Evolutionary conservation across 2,113 vertebrate species (phyloP).

Genomic region (Tragelaphus buxtoni): DNA sequence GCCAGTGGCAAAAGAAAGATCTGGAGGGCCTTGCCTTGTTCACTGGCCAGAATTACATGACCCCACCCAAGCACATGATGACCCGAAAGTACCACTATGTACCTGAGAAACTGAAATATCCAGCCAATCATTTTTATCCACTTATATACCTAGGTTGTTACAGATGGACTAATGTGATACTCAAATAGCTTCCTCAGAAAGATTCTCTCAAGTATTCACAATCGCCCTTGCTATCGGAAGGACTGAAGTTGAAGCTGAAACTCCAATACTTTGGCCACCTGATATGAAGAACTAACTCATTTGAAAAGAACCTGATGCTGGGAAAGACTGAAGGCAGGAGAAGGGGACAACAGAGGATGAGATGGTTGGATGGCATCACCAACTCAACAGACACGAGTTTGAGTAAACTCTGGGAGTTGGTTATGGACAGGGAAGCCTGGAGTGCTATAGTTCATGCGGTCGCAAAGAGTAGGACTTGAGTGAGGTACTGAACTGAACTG

Average conservation of each 20-base stretch:
- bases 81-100: background rate
- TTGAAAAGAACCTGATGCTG: background rate
- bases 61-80: background rate
- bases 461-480: rapidly evolving
- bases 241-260: background rate
- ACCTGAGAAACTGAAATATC: background rate
- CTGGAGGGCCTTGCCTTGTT: background rate
- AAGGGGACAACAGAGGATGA: background rate
- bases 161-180: background rate
- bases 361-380: background rate
- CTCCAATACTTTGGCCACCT: background rate
- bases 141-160: background rate
- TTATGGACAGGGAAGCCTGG: background rate
- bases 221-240: background rate
- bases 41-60: background rate
- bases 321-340: background rate
- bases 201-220: background rate
- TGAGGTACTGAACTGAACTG: background rate
- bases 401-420: background rate
- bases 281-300: background rate
- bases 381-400: background rate
- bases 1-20: background rate
- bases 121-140: background rate
- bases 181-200: background rate
- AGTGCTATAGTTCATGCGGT: background rate